Conservation (phyloP, 2,888 invertebrate species). For the Cryptocheilus praepositus region DNA sequence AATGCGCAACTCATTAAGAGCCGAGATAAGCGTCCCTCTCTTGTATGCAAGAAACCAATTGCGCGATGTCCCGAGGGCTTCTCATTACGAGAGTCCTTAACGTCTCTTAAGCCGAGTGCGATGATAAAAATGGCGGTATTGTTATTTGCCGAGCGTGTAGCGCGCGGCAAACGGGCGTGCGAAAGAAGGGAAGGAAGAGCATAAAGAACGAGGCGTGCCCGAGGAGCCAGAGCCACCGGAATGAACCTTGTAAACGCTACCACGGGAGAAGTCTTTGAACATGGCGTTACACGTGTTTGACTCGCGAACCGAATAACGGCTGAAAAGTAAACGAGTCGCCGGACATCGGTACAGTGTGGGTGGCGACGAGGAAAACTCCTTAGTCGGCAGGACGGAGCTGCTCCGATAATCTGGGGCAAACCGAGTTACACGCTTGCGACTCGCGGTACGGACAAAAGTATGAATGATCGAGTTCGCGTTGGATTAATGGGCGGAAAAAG, state of each 20-base stretch:
- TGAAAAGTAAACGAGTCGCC: slow-evolving; percentile 39
- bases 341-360: slow-evolving; percentile 17
- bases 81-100: no score
- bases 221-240: no score
- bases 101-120: no score
- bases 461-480: slow-evolving; percentile 1
- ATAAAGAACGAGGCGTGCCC: neutral
- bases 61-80: no score
- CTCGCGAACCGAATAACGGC: slow-evolving; percentile 17
- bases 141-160: neutral
- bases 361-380: slow-evolving; percentile 1
- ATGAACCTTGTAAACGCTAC: neutral
- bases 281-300: slow-evolving; percentile 51
- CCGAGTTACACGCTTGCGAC: no score
- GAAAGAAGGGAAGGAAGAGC: slow-evolving; percentile 3
- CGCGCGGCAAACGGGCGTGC: neutral
- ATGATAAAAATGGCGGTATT: neutral
- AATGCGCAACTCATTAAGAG: no score
- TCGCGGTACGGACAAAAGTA: no score
- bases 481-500: slow-evolving; percentile 3
- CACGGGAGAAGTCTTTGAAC: slow-evolving; percentile 29
- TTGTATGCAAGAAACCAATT: no score
- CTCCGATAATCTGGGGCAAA: no score
- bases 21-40: no score
- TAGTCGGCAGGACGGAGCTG: no score